phyloP scores from a whole-genome alignment of 35 echinoderm and acorn worm genomes.

The Ptychodera flava region DNA sequence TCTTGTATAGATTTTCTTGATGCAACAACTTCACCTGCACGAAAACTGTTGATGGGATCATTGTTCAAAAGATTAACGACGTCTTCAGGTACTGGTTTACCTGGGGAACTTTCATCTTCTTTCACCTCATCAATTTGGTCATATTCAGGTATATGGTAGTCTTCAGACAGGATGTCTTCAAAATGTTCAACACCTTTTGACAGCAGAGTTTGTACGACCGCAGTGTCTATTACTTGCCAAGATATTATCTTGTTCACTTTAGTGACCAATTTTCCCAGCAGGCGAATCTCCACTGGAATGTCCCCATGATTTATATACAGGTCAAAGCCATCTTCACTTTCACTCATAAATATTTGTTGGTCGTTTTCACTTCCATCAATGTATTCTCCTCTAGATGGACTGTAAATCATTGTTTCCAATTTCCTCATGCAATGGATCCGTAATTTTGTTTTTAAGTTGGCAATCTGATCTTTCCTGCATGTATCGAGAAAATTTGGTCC shows the following conservation, averaged over 20 bases:
- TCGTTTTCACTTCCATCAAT: too few relatives aligned
- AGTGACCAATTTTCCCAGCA: background rate
- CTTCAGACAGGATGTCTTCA: background rate
- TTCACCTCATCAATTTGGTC: background rate
- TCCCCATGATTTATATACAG: too few relatives aligned
- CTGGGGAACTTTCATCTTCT: background rate
- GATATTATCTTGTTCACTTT: background rate
- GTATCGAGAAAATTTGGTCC: background rate
- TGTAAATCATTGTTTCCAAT: background rate
- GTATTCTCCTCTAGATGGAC: background rate
- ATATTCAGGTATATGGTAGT: background rate
- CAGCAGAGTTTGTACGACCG: background rate
- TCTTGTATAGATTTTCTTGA: background rate
- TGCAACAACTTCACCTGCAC: slow-evolving; percentile 11
- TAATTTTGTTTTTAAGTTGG: background rate
- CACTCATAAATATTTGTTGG: too few relatives aligned
- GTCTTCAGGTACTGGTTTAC: slow-evolving; percentile 18
- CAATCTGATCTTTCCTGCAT: background rate
- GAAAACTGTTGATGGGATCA: slow-evolving; percentile 9
- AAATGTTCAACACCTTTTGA: background rate
- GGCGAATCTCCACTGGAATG: background rate
- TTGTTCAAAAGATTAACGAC: slow-evolving; percentile 11
- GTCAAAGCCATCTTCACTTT: too few relatives aligned
- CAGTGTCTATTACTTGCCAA: background rate
- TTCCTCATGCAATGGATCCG: background rate